Base-by-base conservation (phyloP, 2,888 invertebrate species). In the Tridacna crocea region DNA sequence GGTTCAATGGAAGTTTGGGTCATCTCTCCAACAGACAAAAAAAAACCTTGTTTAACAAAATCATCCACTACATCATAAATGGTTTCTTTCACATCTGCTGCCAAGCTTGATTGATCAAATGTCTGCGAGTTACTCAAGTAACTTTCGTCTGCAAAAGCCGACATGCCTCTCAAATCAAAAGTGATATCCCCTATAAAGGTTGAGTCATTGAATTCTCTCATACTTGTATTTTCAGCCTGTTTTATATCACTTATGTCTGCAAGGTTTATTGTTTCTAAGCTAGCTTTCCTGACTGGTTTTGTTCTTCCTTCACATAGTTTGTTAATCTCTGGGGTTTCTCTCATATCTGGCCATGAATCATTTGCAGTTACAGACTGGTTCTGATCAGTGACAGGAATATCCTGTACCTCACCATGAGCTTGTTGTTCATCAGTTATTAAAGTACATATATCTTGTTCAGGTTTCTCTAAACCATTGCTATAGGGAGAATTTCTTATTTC, bases 191-290 rank as follows among this genome's bases (percentile, higher is more conserved):
- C 70, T 24, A 70, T 47, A 24, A 70, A 70, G 12, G 70, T 70
- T 22, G 70, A 48, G 22, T 70, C 70, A 26, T 48, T 70, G 51
- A 70, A 19, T 19, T 51, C 70, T 70, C 70, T 48, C 24, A 66
- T 51, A n/a, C 36, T 48, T 10, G 27, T 65, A 26, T 55, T 68
- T 11, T 68, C 58, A 22, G 11, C 60, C n/a, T 60, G 77, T 72
- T 24, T 51, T 10, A 77, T 72, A n/a, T 19, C 77, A 72, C 77
- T 77, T 13, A 77, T 63, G 46, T 77, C 63, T 1, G 73, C 63
- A n/a, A 78, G 17, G n/a, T 47, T 77, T 2, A 77, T 36, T 55
- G 11, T 66, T 13, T 68, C 68, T 19, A 65, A n/a, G 13, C 27
- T 76, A 17, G 26, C 46, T 36, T 51, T 70, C 51, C 70, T 70